A percentile compares a stretch with the other conserved stretches of the same genome.
Conservation (phyloP, 2,888 invertebrate species). For the Ceriagrion tenellum region DNA sequence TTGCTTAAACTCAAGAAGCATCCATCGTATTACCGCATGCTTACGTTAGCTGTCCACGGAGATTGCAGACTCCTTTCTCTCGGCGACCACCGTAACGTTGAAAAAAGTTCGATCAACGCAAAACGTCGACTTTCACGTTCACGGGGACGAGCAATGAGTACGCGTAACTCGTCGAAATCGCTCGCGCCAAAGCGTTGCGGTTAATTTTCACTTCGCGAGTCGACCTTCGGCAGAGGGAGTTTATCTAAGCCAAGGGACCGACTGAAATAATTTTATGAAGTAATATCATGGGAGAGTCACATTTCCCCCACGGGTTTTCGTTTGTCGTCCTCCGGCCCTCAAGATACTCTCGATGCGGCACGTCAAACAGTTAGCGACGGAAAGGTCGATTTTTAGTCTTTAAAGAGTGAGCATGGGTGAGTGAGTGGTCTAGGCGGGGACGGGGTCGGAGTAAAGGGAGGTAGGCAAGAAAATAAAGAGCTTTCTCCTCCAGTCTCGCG, state of each 20-base stretch:
- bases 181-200: neutral
- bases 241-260: constrained; percentile 5
- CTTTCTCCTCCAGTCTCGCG: neutral
- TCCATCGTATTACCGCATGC: neutral
- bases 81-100: neutral
- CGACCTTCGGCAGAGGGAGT: neutral
- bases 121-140: neutral
- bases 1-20: neutral
- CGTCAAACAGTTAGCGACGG: neutral
- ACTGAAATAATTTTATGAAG: neutral
- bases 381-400: neutral
- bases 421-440: neutral
- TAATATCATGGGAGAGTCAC: neutral
- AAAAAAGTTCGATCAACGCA: neutral
- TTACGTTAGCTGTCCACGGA: neutral
- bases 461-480: neutral
- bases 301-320: neutral
- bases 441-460: neutral
- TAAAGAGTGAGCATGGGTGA: neutral
- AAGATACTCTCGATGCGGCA: neutral
- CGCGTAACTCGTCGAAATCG: neutral
- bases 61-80: neutral
- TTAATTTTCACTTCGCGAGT: neutral
- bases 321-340: neutral
- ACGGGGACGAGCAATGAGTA: neutral